These are phyloP conservation scores for Rynchops niger DNA, from an alignment of 2,113 vertebrate species.

Conservation along the genomic window DNA sequence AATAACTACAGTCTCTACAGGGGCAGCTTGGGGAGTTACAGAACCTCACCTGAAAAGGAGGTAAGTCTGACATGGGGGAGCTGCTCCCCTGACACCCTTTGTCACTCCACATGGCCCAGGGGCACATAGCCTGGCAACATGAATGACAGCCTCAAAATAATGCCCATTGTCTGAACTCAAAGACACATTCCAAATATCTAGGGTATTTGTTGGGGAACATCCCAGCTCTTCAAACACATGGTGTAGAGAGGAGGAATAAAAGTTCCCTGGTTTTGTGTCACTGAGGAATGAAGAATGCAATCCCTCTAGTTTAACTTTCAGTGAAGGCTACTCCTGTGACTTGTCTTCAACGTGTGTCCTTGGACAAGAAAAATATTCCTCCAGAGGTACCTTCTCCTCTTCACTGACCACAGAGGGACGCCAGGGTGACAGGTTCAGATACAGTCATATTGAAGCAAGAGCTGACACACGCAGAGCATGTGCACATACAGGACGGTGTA, in stretches of 20 bases:
- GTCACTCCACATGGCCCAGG: neutral
- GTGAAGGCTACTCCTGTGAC: neutral
- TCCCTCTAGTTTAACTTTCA: neutral
- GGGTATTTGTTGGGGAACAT: neutral
- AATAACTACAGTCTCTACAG: neutral
- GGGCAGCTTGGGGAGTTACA: neutral
- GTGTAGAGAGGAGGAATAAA: neutral
- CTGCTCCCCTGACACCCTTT: neutral
- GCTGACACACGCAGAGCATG: fast-evolving
- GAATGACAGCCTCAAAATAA: neutral
- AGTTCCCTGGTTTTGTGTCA: neutral
- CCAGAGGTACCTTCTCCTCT: neutral
- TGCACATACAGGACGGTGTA: neutral
- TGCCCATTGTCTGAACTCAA: neutral
- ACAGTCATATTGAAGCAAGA: neutral
- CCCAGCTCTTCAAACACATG: neutral
- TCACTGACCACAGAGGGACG: neutral
- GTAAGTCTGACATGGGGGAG: neutral
- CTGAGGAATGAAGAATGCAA: neutral
- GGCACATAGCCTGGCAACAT: neutral
- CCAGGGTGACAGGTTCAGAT: neutral
- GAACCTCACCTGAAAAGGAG: neutral
- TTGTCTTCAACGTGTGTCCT: neutral
- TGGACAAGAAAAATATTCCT: neutral
- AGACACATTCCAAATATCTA: neutral